These are phyloP conservation scores for Cydia strobilella DNA, from an alignment of 1,140 invertebrate species.

Conservation along the genomic window DNA sequence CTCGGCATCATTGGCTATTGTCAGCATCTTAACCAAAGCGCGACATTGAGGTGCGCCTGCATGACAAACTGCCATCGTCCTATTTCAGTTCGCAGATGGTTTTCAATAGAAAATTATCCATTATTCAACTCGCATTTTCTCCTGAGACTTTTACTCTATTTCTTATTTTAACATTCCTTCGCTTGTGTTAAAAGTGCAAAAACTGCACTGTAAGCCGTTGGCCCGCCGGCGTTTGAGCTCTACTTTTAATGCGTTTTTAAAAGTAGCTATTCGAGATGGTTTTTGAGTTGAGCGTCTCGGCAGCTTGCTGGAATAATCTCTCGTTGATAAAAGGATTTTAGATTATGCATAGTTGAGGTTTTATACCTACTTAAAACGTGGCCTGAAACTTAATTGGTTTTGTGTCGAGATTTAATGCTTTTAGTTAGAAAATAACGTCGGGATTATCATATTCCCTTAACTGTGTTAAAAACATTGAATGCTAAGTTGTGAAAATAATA, in stretches of 20 bases:
- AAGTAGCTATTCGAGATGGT: conserved; percentile 27
- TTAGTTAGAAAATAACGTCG: background rate
- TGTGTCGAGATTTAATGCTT: background rate
- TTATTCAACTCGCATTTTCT: conserved; percentile 31
- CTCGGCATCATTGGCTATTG: no score
- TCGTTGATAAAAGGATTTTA: conserved; percentile 25
- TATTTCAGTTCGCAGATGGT: conserved; percentile 21
- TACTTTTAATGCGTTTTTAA: conserved; percentile 32
- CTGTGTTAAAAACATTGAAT: background rate
- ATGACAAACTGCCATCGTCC: conserved; percentile 27
- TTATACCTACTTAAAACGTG: background rate
- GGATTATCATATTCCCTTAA: background rate
- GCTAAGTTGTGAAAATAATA: background rate
- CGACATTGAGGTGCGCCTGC: background rate
- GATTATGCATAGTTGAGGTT: conserved; percentile 13
- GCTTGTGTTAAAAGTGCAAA: conserved; percentile 31
- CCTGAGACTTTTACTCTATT: conserved; percentile 22
- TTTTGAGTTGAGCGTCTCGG: conserved; percentile 3
- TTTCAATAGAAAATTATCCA: conserved; percentile 32
- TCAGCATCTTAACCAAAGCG: no score
- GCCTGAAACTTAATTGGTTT: background rate
- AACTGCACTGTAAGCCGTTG: conserved; percentile 14
- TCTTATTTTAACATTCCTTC: conserved; percentile 27
- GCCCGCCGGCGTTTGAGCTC: conserved; percentile 22
- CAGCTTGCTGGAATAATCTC: conserved; percentile 13